A percentile compares a stretch with the other conserved stretches of the same genome.
phyloP scores from a whole-genome alignment of 1,140 invertebrate genomes.

The Melipona quadrifasciata region DNA sequence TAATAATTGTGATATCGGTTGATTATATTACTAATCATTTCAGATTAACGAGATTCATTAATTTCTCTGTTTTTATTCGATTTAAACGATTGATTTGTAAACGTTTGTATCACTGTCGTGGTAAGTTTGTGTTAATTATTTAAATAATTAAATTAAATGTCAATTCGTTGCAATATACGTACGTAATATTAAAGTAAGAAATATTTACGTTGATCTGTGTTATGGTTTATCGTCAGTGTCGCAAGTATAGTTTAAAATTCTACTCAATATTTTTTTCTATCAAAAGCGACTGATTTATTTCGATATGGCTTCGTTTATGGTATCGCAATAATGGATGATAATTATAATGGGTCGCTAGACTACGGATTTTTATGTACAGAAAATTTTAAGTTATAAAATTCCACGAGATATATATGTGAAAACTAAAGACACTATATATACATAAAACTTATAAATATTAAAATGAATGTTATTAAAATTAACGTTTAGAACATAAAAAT shows the following conservation, averaged over 20 bases:
- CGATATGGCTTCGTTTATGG: background rate
- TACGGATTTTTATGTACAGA: too few relatives aligned
- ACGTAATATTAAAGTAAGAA: background rate
- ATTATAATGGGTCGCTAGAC: background rate
- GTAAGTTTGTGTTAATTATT: background rate
- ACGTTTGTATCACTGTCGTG: background rate
- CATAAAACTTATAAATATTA: too few relatives aligned
- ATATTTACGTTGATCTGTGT: background rate
- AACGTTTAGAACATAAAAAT: too few relatives aligned
- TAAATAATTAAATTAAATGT: background rate
- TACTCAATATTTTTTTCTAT: background rate
- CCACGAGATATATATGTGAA: too few relatives aligned
- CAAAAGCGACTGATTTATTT: background rate
- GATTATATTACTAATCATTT: constrained; percentile 40
- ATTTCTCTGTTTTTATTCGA: background rate
- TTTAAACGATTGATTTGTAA: background rate
- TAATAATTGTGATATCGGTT: constrained; percentile 61
- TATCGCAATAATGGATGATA: constrained; percentile 9
- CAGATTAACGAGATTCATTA: constrained; percentile 4
- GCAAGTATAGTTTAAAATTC: background rate
- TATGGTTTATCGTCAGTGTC: background rate
- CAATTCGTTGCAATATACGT: constrained; percentile 1
- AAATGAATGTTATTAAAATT: too few relatives aligned
- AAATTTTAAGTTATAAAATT: background rate
- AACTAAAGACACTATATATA: background rate